Percentiles rank a stretch among this genome's conserved stretches.
Evolutionary conservation across 2,888 invertebrate genomes (phyloP).

Genomic region (Chrysolina americana): DNA sequence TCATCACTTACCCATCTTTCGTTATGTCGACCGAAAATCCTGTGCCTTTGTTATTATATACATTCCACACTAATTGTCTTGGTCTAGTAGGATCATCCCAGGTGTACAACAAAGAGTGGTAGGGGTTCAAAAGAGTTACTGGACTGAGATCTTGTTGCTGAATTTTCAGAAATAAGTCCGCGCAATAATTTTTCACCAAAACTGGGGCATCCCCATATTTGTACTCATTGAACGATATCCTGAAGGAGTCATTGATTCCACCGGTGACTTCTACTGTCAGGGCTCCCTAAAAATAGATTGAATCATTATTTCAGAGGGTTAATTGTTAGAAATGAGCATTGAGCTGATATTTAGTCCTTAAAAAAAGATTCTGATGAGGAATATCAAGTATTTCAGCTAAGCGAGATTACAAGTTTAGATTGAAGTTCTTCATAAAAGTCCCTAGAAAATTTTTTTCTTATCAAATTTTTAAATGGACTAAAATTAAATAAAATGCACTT

Average conservation of each 20-base stretch:
- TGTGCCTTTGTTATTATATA: conserved; percentile 83
- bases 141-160: conserved; percentile 77
- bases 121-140: conserved; percentile 83
- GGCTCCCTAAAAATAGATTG: conserved; percentile 73
- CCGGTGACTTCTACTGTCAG: conserved; percentile 81
- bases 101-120: conserved; percentile 83
- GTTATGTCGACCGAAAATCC: conserved; percentile 82
- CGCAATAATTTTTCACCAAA: conserved; percentile 87
- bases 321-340: too few species aligned
- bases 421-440: too few species aligned
- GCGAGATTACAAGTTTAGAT: too few species aligned
- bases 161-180: conserved; percentile 84
- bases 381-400: too few species aligned
- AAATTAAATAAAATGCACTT: too few species aligned
- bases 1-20: conserved; percentile 74
- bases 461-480: too few species aligned
- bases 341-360: too few species aligned
- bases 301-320: background rate
- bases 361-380: too few species aligned
- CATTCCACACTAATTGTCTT: conserved; percentile 84
- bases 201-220: conserved; percentile 85
- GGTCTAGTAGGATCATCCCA: conserved; percentile 88
- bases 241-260: conserved; percentile 81
- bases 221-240: conserved; percentile 83
- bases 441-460: too few species aligned